These are phyloP conservation scores for Merops nubicus DNA, from an alignment of 2,113 vertebrate genomes.

Conservation along the genomic window DNA sequence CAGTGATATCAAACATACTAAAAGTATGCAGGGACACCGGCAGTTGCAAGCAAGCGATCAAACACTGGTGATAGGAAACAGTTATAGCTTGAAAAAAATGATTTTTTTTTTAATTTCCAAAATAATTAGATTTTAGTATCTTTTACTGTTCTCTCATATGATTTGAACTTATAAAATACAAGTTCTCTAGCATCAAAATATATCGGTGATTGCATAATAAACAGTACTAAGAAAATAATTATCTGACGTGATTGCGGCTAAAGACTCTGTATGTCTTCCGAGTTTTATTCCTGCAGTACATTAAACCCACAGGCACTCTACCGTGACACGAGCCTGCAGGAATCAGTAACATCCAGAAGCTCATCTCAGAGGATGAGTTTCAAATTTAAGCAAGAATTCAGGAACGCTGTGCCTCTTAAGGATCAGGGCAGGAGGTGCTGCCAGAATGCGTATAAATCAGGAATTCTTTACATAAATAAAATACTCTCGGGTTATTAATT, in stretches of 20 bases:
- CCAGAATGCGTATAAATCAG: slow-evolving; percentile 39
- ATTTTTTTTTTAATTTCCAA: neutral
- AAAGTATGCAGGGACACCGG: neutral
- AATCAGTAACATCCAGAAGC: slow-evolving; percentile 50
- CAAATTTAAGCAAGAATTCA: slow-evolving; percentile 57
- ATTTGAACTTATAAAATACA: slow-evolving; percentile 42
- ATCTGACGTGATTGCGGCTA: slow-evolving; percentile 48
- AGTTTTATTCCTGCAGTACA: slow-evolving; percentile 16
- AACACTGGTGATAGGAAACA: neutral
- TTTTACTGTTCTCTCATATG: neutral
- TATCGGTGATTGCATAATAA: slow-evolving; percentile 23
- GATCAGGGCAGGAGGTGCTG: neutral
- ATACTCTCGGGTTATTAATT: slow-evolving; percentile 35
- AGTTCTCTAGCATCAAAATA: slow-evolving; percentile 48
- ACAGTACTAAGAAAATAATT: slow-evolving; percentile 69
- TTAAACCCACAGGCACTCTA: slow-evolving; percentile 45
- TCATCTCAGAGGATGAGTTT: slow-evolving; percentile 6
- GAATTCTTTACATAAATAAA: slow-evolving; percentile 74
- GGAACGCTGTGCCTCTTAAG: slow-evolving; percentile 32
- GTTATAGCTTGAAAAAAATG: neutral
- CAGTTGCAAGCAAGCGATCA: slow-evolving; percentile 19
- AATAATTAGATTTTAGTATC: slow-evolving; percentile 17
- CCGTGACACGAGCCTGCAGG: slow-evolving; percentile 41
- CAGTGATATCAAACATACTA: neutral
- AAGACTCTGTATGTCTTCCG: slow-evolving; percentile 26